phyloP scores from a whole-genome alignment of 2,888 invertebrate species.

The Sesia apiformis region DNA sequence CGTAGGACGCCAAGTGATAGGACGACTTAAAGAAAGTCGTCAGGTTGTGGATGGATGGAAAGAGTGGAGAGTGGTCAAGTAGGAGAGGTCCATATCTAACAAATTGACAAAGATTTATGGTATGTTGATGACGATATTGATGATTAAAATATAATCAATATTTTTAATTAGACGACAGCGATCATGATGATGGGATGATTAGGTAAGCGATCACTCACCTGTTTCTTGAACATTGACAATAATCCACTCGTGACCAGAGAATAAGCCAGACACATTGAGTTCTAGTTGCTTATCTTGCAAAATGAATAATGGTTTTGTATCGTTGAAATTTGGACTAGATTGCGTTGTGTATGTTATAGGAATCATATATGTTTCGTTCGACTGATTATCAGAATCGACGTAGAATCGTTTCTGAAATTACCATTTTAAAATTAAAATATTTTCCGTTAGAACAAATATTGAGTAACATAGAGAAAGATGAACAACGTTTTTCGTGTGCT shows the following conservation, averaged over 20 bases:
- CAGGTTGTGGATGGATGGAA: too few species aligned
- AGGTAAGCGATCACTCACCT: constrained; percentile 36
- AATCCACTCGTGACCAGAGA: constrained; percentile 59
- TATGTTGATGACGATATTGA: too few species aligned
- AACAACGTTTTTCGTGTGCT: too few species aligned
- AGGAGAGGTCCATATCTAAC: background rate
- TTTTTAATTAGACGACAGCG: too few species aligned
- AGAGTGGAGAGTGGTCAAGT: too few species aligned
- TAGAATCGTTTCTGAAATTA: constrained; percentile 54
- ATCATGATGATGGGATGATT: too few species aligned
- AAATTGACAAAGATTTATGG: too few species aligned
- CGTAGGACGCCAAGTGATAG: too few species aligned
- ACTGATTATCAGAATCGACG: constrained; percentile 29
- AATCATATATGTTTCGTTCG: constrained; percentile 50
- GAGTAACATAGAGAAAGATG: background rate
- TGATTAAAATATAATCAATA: too few species aligned
- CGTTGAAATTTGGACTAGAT: constrained; percentile 31
- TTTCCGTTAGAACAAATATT: background rate
- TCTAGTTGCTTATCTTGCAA: constrained; percentile 32
- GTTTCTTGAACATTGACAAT: constrained; percentile 76
- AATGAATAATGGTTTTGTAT: constrained; percentile 48
- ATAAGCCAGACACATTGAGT: constrained; percentile 31
- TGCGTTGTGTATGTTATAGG: constrained; percentile 56
- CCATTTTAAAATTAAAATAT: background rate
- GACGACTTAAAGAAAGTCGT: too few species aligned